Conservation (phyloP, 92 coral and sea anemone species). For the Porites divaricata region DNA sequence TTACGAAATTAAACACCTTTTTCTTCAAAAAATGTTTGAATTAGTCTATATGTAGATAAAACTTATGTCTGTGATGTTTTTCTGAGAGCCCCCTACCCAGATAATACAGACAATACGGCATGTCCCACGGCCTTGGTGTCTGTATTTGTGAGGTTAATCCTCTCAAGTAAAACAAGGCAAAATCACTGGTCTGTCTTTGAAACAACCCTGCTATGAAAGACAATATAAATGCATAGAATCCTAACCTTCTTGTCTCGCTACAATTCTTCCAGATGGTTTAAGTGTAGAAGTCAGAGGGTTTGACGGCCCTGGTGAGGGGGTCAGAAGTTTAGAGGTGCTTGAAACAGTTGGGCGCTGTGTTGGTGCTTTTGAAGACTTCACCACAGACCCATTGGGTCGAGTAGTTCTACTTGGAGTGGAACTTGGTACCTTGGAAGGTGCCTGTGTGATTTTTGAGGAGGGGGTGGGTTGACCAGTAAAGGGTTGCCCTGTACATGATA, state of each 20-base stretch:
- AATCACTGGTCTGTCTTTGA: no score
- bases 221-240: not conserved
- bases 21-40: no score
- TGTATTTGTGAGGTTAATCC: no score
- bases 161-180: no score
- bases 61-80: no score
- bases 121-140: no score
- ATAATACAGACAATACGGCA: no score
- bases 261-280: not conserved
- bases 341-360: not conserved
- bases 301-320: not conserved
- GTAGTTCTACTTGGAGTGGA: not conserved
- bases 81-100: no score
- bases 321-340: not conserved
- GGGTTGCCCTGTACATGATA: conserved; percentile 57
- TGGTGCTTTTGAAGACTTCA: conserved; percentile 1
- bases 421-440: conserved; percentile 2
- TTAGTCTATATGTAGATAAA: no score
- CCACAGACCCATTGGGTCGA: not conserved
- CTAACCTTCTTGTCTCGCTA: conserved; percentile 9
- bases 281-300: not conserved
- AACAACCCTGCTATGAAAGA: not conserved
- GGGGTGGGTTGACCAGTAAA: conserved; percentile 63
- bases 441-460: conserved; percentile 14
- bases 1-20: no score